These are phyloP conservation scores for Staurois parvus DNA, from an alignment of 2,797 vertebrate genomes.

Conservation along the genomic window DNA sequence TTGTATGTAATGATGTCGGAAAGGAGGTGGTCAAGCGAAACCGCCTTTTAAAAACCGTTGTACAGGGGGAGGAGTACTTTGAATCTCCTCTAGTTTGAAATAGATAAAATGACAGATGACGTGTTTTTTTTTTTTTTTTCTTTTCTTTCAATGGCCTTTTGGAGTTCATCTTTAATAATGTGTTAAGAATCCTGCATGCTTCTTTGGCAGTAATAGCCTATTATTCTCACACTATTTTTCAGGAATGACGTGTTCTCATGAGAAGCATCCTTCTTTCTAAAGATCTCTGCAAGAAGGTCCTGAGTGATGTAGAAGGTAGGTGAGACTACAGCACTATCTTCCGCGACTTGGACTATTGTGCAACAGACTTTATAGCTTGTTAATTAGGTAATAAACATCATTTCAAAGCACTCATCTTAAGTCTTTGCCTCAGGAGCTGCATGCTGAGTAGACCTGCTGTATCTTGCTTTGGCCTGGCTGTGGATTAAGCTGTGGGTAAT, in stretches of 20 bases:
- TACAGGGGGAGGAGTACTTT: no score
- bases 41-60: no score
- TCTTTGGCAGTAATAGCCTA: neutral
- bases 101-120: no score
- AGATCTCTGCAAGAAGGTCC: neutral
- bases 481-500: no score
- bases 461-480: neutral
- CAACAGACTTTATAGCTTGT: neutral
- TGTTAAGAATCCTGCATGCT: neutral
- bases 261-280: neutral
- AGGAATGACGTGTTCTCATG: neutral
- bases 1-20: no score
- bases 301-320: slow-evolving; percentile 41
- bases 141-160: no score
- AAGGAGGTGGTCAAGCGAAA: no score
- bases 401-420: neutral
- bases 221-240: neutral
- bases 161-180: no score
- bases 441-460: neutral
- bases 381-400: neutral
- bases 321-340: neutral
- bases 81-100: no score
- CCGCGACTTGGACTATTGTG: neutral
- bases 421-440: neutral
- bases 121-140: no score